Evolutionary conservation across 2,113 vertebrate species (phyloP).

Genomic region (Excalfactoria chinensis): DNA sequence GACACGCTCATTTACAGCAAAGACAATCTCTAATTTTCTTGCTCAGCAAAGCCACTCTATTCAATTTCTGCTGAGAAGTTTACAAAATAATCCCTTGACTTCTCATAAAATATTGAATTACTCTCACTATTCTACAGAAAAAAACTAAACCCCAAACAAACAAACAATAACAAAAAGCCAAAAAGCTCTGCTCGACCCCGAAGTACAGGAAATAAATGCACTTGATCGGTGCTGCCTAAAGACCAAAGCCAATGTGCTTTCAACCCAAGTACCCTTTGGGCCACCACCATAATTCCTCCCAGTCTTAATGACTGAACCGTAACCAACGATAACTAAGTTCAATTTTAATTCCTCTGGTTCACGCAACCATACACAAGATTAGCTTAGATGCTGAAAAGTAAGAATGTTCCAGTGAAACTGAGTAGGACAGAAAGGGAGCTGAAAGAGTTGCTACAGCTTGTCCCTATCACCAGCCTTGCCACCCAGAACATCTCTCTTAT

Average conservation of each 20-base stretch:
- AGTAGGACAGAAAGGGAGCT: not conserved
- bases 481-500: not conserved
- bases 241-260: not conserved
- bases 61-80: slow-evolving; percentile 9
- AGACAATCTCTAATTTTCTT: not conserved
- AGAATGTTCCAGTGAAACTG: not conserved
- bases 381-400: not conserved
- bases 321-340: accelerated
- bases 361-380: not conserved
- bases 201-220: not conserved
- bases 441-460: not conserved
- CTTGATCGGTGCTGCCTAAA: not conserved
- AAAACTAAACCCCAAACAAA: too few relatives aligned
- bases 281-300: not conserved
- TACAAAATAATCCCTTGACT: slow-evolving; percentile 37
- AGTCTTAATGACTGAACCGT: not conserved
- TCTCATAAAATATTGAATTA: slow-evolving; percentile 36
- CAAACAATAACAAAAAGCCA: too few relatives aligned
- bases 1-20: not conserved
- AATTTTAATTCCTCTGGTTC: not conserved
- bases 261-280: not conserved
- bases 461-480: not conserved
- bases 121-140: not conserved
- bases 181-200: not conserved
- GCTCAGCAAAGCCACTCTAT: not conserved